Percentiles rank a stretch among this genome's conserved stretches.
These are phyloP conservation scores for Dryadula phaetusa DNA, from an alignment of 2,888 invertebrate species.

Conservation along the genomic window DNA sequence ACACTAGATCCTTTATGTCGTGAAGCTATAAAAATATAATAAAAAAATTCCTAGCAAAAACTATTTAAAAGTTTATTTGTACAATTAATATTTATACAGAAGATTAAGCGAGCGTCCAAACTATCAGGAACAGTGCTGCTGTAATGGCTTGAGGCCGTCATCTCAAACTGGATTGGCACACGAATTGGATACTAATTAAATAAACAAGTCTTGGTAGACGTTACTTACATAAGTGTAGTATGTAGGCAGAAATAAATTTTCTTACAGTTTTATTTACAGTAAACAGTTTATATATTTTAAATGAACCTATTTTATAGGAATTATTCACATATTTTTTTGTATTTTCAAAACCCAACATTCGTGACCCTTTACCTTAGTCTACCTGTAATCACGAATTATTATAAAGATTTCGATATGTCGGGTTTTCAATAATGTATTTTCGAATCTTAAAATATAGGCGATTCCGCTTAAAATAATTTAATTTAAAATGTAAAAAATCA, in stretches of 20 bases:
- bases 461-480: no score
- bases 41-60: background rate
- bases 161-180: constrained; percentile 41
- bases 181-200: constrained; percentile 44
- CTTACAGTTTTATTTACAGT: background rate
- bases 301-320: no score
- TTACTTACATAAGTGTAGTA: background rate
- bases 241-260: background rate
- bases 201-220: constrained; percentile 27
- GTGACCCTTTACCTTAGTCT: no score
- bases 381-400: no score
- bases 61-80: background rate
- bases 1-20: no score
- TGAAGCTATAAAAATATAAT: background rate
- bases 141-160: constrained; percentile 34
- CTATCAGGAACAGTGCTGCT: constrained; percentile 22
- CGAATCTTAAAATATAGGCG: no score
- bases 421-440: no score
- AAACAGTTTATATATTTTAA: no score
- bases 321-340: no score
- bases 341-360: no score
- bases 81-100: background rate
- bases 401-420: no score
- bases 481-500: no score
- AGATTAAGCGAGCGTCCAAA: background rate